Conservation (phyloP, 2,113 vertebrate species). For the Mohoua ochrocephala region DNA sequence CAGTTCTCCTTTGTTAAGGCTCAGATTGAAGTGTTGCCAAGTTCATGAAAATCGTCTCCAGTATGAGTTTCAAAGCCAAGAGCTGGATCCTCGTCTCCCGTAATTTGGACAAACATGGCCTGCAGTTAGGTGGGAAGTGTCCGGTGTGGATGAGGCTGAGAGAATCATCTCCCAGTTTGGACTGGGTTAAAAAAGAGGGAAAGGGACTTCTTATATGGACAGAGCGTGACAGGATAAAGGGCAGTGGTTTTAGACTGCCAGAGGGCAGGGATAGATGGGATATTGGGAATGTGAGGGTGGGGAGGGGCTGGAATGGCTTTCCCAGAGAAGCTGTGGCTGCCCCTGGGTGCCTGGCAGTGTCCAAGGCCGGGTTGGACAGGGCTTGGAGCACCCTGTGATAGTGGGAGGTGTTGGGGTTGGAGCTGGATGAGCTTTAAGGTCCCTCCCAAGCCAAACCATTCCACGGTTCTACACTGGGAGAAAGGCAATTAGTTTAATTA, state of each 20-base stretch:
- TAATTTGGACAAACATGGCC: accelerated
- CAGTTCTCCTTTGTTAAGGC: neutral
- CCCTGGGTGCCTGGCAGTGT: neutral
- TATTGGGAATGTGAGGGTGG: neutral
- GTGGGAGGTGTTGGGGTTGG: neutral
- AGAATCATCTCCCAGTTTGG: neutral
- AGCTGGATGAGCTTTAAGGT: neutral
- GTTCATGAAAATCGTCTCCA: neutral
- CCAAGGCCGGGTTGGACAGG: neutral
- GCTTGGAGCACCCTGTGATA: accelerated
- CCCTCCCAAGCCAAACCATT: neutral
- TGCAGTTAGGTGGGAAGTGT: neutral
- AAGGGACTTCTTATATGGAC: neutral
- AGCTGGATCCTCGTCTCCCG: neutral
- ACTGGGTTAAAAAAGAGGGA: neutral
- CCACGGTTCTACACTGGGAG: accelerated
- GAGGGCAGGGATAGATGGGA: neutral
- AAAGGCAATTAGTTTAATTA: neutral
- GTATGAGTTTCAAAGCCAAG: accelerated
- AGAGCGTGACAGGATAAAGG: accelerated
- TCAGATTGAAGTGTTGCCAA: accelerated
- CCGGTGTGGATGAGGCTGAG: neutral
- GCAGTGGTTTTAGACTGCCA: neutral
- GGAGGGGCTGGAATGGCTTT: neutral
- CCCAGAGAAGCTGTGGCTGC: neutral